phyloP scores from a whole-genome alignment of 1,140 invertebrate genomes.

The Meteorus sp. region DNA sequence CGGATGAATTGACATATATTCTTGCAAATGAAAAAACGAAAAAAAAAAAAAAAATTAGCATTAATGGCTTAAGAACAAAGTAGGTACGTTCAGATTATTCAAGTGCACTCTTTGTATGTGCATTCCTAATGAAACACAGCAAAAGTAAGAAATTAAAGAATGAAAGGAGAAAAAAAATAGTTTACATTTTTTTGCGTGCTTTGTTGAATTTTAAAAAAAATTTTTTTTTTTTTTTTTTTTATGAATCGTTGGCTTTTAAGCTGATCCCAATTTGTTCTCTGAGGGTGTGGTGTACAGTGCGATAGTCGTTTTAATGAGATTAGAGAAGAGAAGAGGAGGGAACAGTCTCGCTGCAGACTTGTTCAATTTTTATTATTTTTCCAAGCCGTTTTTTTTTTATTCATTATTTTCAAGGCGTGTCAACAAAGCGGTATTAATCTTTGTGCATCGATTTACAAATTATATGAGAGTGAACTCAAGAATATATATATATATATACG shows the following conservation, averaged over 20 bases:
- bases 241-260: conserved; percentile 18
- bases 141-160: too few species aligned
- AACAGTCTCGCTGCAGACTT: conserved; percentile 17
- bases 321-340: conserved; percentile 27
- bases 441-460: conserved; percentile 36
- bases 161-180: not conserved
- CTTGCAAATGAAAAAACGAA: too few species aligned
- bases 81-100: too few species aligned
- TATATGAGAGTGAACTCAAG: conserved; percentile 23
- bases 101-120: too few species aligned
- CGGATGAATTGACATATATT: too few species aligned
- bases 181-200: conserved; percentile 3
- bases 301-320: conserved; percentile 31
- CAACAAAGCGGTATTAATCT: conserved; percentile 32
- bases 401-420: conserved; percentile 32
- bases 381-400: too few species aligned
- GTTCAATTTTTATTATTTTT: too few species aligned
- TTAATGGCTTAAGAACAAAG: too few species aligned
- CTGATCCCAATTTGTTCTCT: conserved; percentile 10
- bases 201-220: not conserved
- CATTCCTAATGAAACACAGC: too few species aligned
- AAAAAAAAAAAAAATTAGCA: too few species aligned
- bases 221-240: conserved; percentile 6
- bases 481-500: conserved; percentile 5
- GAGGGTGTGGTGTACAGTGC: conserved; percentile 26